Base-by-base conservation (phyloP, 2,797 vertebrate genomes). In the Typhlichthys subterraneus region DNA sequence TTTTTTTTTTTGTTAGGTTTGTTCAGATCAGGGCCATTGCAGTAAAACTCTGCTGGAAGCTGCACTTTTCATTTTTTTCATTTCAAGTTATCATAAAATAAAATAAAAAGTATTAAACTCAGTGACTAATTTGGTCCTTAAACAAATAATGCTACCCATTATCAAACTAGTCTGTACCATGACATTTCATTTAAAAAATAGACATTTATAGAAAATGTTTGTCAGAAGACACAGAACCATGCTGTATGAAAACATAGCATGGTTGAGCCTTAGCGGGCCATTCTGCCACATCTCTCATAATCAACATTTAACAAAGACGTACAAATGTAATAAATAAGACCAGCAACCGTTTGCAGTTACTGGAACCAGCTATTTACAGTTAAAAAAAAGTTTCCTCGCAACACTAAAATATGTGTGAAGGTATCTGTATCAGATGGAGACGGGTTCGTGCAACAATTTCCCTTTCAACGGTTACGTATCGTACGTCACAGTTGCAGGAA, bases 321-420 rank as follows among this genome's bases (percentile, higher is more conserved):
- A 91, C 84, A 92, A 92, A 92, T 86, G 79, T 90, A 94, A 95
- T 94, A 95, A 95, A 94, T 95, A 94, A 89, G 72, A 89, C 45
- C 70, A 4, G 67, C 50, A 63, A 73, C 61, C 23, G 31, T 80
- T 70, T 72, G 53, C 45, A 52, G 75, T 23, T 65, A 70, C 71
- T 68, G 50, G 46, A 74, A 72, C 72, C 70, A 75, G 79, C 76
- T 85, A 84, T 85, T 79, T 75, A 90, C 79, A 86, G 79, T 81
- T 74, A 85, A 73, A 88, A 84, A 85, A 55, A 58, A 11, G 10
- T 15, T 49, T 90, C 90, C 88, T 91, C 89, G 86, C 88, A 83
- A 10, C 14, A 53, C 19, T 29, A 19, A 53, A 53, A 53, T 19
- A 3, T 11, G 49, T 17, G 48, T 7, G 13, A 49, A 4, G 9